Conservation (phyloP, 2,888 invertebrate species). For the Chouioia cunea region DNA sequence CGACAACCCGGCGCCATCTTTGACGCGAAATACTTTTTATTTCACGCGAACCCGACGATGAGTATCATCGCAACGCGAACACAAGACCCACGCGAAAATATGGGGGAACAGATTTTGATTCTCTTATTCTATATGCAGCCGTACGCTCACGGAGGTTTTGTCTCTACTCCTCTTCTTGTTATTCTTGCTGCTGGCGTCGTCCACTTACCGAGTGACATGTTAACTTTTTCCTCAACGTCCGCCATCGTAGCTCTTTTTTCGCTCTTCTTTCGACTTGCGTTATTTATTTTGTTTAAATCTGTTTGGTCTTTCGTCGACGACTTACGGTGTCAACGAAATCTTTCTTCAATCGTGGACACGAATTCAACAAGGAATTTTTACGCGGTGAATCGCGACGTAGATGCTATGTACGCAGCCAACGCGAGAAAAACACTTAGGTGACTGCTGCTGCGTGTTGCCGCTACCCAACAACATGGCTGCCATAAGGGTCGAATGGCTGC, state of each 20-base stretch:
- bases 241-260: constrained; percentile 57
- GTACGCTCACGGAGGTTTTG: constrained; percentile 59
- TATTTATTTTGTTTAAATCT: too few relatives aligned
- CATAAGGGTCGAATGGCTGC: not conserved
- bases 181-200: too few relatives aligned
- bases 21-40: not conserved
- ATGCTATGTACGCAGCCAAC: not conserved
- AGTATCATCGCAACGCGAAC: constrained; percentile 53
- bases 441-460: constrained; percentile 9
- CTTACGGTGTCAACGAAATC: too few relatives aligned
- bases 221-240: constrained; percentile 67
- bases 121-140: constrained; percentile 55
- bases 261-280: not conserved
- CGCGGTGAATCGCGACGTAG: not conserved
- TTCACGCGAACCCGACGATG: constrained; percentile 24
- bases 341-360: too few relatives aligned
- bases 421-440: constrained; percentile 25
- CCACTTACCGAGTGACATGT: constrained; percentile 68
- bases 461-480: constrained; percentile 27
- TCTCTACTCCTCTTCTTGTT: too few relatives aligned
- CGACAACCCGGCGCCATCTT: not conserved
- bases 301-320: too few relatives aligned
- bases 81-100: too few relatives aligned
- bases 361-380: too few relatives aligned
- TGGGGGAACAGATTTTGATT: too few relatives aligned